Base-by-base conservation (phyloP, 2,888 invertebrate species). In the Colletes collaris region DNA sequence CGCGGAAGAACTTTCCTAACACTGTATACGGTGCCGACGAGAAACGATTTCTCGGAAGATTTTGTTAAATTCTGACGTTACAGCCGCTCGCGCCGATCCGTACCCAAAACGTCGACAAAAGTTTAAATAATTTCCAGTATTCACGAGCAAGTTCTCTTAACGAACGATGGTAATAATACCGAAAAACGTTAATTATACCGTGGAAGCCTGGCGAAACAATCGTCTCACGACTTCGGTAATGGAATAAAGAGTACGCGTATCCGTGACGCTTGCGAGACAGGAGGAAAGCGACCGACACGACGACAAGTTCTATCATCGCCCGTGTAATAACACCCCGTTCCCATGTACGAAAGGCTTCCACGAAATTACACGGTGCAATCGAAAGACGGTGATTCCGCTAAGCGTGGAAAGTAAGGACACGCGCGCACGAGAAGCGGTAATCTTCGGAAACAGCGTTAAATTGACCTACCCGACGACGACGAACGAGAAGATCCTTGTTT, bases 381-480 rank as follows among this genome's bases (percentile, higher is more conserved):
- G 60, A 19, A 60, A 16, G 60, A 19, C 19, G 60, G 19, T 27
- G 60, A 60, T 60, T n/a, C 46, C 44, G 60, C 60, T 60, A 60
- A 60, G 60, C 60, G 46, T 60, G 13, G 35, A 64, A 37, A 49
- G 52, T 35, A 37, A 64, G 50, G 44, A 46, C 27, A 50, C 50
- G 50, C 13, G 44, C 8, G 44, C 44, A 46, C 44, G 60, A 19
- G 19, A 40, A 60, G 46, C 56, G 10, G 56, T 66, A 67, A 67
- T 56, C 35, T 46, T 46, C 40, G 7, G 49, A 11, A 50, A 50
- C 35, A 40, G 58, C 50, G 68, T 68, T 68, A 50, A 68, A 68
- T 68, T 49, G 58, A 50, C 37, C 68, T 50, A n/a, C 27, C n/a
- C 58, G 58, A 11, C 58, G 37, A 60, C 19, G n/a, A 13, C 13